Percentiles rank a stretch among this genome's conserved stretches.
Evolutionary conservation across 2,113 vertebrate genomes (phyloP).

Genomic region (Poeciliopsis prolifica): DNA sequence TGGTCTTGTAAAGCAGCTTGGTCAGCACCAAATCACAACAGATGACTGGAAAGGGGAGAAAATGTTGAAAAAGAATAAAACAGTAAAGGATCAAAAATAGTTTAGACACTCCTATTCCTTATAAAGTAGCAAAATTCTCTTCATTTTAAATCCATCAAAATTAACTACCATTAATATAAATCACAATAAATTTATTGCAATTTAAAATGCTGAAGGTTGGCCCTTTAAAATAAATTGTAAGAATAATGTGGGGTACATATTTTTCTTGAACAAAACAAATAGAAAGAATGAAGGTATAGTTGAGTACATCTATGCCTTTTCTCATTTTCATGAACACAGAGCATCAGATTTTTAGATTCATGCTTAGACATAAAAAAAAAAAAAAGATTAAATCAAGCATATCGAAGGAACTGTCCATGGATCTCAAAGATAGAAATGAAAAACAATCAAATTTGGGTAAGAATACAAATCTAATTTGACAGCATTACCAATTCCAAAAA

Average conservation of each 20-base stretch:
- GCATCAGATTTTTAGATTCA: no score
- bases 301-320: neutral
- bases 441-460: neutral
- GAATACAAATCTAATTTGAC: neutral
- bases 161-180: neutral
- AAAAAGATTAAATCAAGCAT: neutral
- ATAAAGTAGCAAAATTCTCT: neutral
- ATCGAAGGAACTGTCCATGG: neutral
- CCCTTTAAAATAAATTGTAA: neutral
- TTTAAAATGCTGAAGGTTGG: neutral
- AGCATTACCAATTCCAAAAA: neutral
- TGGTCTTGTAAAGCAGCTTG: constrained; percentile 20
- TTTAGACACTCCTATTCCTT: no score
- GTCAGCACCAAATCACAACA: constrained; percentile 37
- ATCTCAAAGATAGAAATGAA: neutral
- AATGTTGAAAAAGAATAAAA: constrained; percentile 1
- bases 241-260: neutral
- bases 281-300: neutral
- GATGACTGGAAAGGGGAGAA: constrained; percentile 17
- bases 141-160: neutral
- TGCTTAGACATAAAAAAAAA: neutral
- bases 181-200: neutral
- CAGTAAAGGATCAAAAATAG: neutral
- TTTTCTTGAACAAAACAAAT: neutral
- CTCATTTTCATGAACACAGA: neutral